Evolutionary conservation across 2,888 invertebrate genomes (phyloP), one percentile per base, ranked within the genome.

Genomic region (Cacoxenus indagator): DNA sequence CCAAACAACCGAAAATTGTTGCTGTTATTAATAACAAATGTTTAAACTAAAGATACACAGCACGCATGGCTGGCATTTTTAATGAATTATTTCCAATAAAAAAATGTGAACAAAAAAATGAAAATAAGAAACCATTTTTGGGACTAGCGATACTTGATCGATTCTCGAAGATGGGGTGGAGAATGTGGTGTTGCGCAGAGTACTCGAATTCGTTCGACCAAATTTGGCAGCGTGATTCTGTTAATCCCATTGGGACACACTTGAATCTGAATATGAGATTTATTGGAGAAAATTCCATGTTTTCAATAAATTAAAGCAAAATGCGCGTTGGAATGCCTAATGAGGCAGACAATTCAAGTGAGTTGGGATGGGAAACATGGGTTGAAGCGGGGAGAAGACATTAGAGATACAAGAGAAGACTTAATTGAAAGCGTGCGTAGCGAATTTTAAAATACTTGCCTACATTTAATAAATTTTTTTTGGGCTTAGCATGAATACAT

Each of bases 51-150:
- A 55, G 22, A 29, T 29, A 27, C 17, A n/a, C n/a, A n/a, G 67
- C 69, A 64, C 65, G 73, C 78, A 73, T 81, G 79, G 69, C 72
- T 72, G 75, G 81, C 78, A 79, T 81, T 75, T 79, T 79, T 78
- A 79, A 81, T 79, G 78, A 81, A 75, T 79, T 79, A 78, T 77
- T 67, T 67, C 67, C 45, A 48, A 64, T 67, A 70, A 70, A 64
- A 64, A 62, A 69, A 22, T 5, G 19, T 19, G 29, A 69, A 64
- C 69, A 57, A 27, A 2, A 57, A 57, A 57, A 51, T 19, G 14
- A 37, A 8, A 37, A 37, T 14, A 37, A 37, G 4, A 37, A 11
- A 37, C 37, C 37, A 37, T 37, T 37, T 37, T 11, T 37, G 37
- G 14, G 14, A 11, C 37, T n/a, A n/a, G n/a, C n/a, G n/a, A n/a